phyloP scores from a whole-genome alignment of 2,113 vertebrate species.

The Calyptommatus sinebrachiatus region DNA sequence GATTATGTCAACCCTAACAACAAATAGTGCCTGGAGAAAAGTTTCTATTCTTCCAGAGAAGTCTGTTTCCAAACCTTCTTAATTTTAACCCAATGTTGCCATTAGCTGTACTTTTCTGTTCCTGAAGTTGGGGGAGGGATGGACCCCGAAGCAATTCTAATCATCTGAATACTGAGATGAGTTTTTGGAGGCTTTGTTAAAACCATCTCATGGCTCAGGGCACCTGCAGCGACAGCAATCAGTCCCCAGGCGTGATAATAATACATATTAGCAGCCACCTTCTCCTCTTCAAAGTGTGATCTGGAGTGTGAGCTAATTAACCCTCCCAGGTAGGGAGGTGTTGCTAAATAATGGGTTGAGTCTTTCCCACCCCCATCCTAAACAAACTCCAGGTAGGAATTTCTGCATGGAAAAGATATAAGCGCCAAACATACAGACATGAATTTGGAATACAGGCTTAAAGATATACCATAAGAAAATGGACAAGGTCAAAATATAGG shows the following conservation, averaged over 20 bases:
- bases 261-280: slow-evolving; percentile 7
- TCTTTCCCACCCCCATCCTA: neutral
- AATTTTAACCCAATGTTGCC: neutral
- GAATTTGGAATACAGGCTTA: too few species aligned
- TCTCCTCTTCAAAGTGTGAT: neutral
- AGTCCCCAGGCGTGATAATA: slow-evolving; percentile 8
- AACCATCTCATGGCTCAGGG: neutral
- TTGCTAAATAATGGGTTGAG: neutral
- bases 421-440: neutral
- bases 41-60: too few species aligned
- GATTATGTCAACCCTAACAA: too few species aligned
- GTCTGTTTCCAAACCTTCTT: too few species aligned
- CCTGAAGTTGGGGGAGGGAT: neutral
- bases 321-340: slow-evolving; percentile 2
- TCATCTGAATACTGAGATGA: neutral
- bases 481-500: neutral
- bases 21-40: neutral
- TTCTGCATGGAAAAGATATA: neutral
- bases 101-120: neutral
- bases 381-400: neutral
- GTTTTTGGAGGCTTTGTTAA: neutral
- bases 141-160: neutral
- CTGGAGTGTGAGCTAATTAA: slow-evolving; percentile 5
- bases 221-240: slow-evolving; percentile 2
- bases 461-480: neutral